phyloP scores from a whole-genome alignment of 1,140 invertebrate genomes.

The Polyergus mexicanus region DNA sequence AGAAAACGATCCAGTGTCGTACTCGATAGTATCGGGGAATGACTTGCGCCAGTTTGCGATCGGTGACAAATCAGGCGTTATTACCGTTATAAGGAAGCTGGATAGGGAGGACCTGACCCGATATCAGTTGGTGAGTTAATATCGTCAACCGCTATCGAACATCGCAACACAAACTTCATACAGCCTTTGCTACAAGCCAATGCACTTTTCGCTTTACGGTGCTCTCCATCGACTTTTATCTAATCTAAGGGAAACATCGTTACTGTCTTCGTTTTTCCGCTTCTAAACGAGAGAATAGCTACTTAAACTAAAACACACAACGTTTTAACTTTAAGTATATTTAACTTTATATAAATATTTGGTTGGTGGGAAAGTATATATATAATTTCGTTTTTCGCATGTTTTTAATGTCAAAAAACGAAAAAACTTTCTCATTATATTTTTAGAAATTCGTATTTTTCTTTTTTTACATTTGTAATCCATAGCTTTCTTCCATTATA shows the following conservation, averaged over 20 bases:
- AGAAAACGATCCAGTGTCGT: conserved; percentile 94
- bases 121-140: conserved; percentile 91
- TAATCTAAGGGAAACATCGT: conserved; percentile 15
- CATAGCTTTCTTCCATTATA: background rate
- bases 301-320: background rate
- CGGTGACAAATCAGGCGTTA: conserved; percentile 92
- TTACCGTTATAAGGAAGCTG: conserved; percentile 93
- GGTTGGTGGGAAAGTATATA: too few species aligned
- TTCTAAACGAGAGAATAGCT: background rate
- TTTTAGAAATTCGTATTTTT: conserved; percentile 9
- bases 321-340: background rate
- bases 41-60: conserved; percentile 94
- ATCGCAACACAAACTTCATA: conserved; percentile 32
- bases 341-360: background rate
- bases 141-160: conserved; percentile 53
- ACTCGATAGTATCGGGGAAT: conserved; percentile 94
- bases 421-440: background rate
- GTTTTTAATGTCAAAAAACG: background rate
- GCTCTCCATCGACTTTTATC: conserved; percentile 17
- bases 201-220: conserved; percentile 10
- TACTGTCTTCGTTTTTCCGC: background rate
- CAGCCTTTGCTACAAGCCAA: conserved; percentile 35
- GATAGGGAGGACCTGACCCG: conserved; percentile 95
- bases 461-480: too few species aligned
- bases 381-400: background rate